phyloP scores from a whole-genome alignment of 2,888 invertebrate genomes.

The Volucella zonaria region DNA sequence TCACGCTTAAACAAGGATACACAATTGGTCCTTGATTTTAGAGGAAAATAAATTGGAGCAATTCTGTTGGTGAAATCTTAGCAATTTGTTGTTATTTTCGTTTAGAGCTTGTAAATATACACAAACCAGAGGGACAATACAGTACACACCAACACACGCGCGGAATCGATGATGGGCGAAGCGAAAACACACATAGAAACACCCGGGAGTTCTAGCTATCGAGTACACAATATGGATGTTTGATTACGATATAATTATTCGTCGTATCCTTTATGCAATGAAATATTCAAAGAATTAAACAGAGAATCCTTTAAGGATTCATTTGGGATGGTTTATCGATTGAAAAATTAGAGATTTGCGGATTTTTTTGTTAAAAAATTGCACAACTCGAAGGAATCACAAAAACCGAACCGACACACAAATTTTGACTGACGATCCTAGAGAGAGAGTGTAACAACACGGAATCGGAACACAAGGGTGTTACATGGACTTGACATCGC shows the following conservation, averaged over 20 bases:
- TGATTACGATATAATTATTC: neutral
- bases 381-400: constrained; percentile 51
- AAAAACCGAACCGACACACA: constrained; percentile 74
- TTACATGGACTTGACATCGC: constrained; percentile 14
- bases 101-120: constrained; percentile 63
- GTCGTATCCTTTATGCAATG: neutral
- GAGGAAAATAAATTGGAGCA: neutral
- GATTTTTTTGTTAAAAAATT: constrained; percentile 49
- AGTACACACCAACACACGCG: constrained; percentile 51
- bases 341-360: constrained; percentile 8
- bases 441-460: constrained; percentile 55
- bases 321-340: constrained; percentile 25
- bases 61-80: neutral
- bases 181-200: constrained; percentile 36
- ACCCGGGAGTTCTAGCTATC: constrained; percentile 62
- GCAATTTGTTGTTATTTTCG: constrained; percentile 46
- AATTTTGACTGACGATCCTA: constrained; percentile 66
- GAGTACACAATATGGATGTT: constrained; percentile 46
- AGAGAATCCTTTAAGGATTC: constrained; percentile 48
- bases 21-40: neutral
- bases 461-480: constrained; percentile 65
- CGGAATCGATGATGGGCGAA: constrained; percentile 68
- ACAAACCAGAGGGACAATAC: constrained; percentile 48
- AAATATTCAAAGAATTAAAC: constrained; percentile 14
- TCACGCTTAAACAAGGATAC: neutral